Evolutionary conservation across 2,888 invertebrate species (phyloP).

Genomic region (Caradrina kadenii): DNA sequence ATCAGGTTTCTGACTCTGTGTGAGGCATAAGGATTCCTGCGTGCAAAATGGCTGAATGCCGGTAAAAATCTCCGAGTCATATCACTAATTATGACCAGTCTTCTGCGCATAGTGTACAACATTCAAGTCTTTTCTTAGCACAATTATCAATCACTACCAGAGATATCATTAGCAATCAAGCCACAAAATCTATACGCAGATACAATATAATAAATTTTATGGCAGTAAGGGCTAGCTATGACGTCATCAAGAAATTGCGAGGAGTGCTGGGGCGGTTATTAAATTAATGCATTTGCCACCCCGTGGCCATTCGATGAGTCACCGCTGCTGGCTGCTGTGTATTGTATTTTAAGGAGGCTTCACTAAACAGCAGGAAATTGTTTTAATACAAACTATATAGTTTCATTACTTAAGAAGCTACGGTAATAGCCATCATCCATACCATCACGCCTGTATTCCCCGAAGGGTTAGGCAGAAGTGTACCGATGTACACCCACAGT

Average conservation of each 20-base stretch:
- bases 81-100: conserved; percentile 3
- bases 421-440: too few relatives aligned
- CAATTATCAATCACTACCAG: neutral
- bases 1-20: neutral
- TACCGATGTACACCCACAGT: too few relatives aligned
- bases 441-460: too few relatives aligned
- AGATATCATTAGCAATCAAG: conserved; percentile 6
- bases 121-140: conserved; percentile 4
- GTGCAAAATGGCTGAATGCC: too few relatives aligned
- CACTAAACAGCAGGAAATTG: neutral
- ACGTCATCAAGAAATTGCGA: conserved; percentile 40
- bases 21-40: neutral
- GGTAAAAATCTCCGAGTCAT: neutral
- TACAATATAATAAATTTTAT: neutral
- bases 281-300: conserved; percentile 47
- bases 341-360: neutral
- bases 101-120: neutral
- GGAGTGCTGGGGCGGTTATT: conserved; percentile 29
- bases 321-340: conserved; percentile 14
- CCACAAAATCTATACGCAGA: neutral
- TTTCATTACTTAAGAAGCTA: too few relatives aligned
- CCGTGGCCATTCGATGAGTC: conserved; percentile 19
- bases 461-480: too few relatives aligned
- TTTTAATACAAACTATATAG: too few relatives aligned
- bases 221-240: conserved; percentile 30